Evolutionary conservation across 2,888 invertebrate genomes (phyloP).

Genomic region (Villa cingulata): DNA sequence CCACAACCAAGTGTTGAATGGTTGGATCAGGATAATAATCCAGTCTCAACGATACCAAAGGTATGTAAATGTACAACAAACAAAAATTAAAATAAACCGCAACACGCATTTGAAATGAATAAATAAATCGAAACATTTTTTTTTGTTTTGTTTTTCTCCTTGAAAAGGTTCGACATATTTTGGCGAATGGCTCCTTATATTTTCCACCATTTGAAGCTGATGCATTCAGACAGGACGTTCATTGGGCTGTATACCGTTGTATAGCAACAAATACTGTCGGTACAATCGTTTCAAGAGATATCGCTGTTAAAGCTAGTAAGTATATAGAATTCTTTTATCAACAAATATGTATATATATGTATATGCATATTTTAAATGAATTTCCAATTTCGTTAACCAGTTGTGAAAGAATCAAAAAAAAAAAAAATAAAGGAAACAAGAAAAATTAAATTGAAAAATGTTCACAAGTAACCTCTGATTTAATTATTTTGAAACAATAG

Average conservation of each 20-base stretch:
- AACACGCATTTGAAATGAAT: not conserved
- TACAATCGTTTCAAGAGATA: slow-evolving; percentile 40
- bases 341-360: no score
- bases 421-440: no score
- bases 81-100: not conserved
- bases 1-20: slow-evolving; percentile 42
- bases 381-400: no score
- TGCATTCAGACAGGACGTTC: slow-evolving; percentile 44
- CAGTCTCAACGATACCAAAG: slow-evolving; percentile 39
- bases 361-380: no score
- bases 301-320: slow-evolving; percentile 40
- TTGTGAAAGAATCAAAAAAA: no score
- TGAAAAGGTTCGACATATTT: slow-evolving; percentile 38
- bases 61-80: slow-evolving; percentile 17
- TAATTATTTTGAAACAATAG: no score
- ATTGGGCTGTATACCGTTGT: slow-evolving; percentile 43
- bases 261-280: slow-evolving; percentile 40
- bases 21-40: slow-evolving; percentile 40
- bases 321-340: no score
- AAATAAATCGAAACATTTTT: not conserved
- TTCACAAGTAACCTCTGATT: no score
- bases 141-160: not conserved
- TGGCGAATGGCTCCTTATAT: slow-evolving; percentile 41
- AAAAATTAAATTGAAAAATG: no score
- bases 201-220: slow-evolving; percentile 44